phyloP scores from a whole-genome alignment of 1,140 invertebrate genomes.

The Conus ventricosus region DNA sequence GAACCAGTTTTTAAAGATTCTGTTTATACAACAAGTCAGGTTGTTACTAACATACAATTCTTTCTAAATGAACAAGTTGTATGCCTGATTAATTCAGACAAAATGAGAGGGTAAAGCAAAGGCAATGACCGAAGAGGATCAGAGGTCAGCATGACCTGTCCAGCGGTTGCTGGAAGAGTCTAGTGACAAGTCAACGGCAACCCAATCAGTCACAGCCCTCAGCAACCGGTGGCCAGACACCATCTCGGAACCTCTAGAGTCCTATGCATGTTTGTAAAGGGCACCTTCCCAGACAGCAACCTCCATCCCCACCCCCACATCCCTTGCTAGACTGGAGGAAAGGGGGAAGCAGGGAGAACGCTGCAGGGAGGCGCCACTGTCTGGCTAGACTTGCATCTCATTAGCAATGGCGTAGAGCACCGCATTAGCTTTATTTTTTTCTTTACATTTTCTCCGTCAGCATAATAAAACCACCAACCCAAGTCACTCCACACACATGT shows the following conservation, averaged over 20 bases:
- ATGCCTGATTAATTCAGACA: too few species aligned
- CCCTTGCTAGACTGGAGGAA: neutral
- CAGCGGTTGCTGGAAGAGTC: too few species aligned
- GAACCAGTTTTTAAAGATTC: too few species aligned
- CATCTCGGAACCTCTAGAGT: neutral
- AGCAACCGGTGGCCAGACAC: neutral
- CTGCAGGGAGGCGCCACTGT: neutral
- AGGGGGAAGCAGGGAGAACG: neutral
- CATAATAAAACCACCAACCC: too few species aligned
- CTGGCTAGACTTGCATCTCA: neutral
- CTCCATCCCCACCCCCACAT: neutral
- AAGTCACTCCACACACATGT: too few species aligned
- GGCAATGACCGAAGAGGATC: too few species aligned
- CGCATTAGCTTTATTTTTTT: neutral
- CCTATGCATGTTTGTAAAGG: slow-evolving; percentile 1
- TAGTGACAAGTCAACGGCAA: neutral
- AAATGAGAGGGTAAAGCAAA: too few species aligned
- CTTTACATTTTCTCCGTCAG: too few species aligned
- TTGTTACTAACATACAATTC: too few species aligned
- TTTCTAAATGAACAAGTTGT: too few species aligned
- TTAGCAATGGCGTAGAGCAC: neutral
- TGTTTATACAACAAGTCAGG: too few species aligned
- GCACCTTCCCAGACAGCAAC: neutral
- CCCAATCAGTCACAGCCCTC: neutral
- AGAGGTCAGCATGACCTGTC: too few species aligned